A percentile compares a stretch with the other conserved stretches of the same genome.
These are phyloP conservation scores for Rhogogaster chlorosoma DNA, from an alignment of 2,888 invertebrate genomes.

Conservation along the genomic window DNA sequence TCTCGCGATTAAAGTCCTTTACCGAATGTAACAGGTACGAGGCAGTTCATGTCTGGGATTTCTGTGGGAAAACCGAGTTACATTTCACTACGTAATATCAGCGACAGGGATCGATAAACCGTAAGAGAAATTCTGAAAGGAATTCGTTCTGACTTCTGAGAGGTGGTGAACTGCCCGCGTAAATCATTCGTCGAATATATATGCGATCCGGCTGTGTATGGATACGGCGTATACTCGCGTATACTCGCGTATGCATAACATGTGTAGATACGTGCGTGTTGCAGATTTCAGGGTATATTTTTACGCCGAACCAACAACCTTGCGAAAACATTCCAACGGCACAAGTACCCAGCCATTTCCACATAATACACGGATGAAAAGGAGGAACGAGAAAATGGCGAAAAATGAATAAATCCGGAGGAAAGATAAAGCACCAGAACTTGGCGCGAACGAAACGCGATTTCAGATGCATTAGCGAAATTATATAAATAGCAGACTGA, in stretches of 20 bases:
- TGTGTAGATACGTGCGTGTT: background rate
- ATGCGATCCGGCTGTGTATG: background rate
- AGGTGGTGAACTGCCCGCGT: background rate
- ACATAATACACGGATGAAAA: background rate
- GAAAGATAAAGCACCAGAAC: conserved; percentile 2
- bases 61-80: background rate
- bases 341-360: background rate
- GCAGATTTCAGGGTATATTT: background rate
- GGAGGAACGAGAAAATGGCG: background rate
- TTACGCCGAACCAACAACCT: background rate
- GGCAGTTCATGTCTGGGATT: background rate
- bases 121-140: background rate
- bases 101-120: background rate
- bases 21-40: background rate
- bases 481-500: conserved; percentile 7
- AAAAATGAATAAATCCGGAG: too few relatives aligned
- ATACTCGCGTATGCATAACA: too few relatives aligned
- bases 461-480: conserved; percentile 34
- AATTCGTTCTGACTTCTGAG: conserved; percentile 19
- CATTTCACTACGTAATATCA: conserved; percentile 12
- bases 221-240: background rate
- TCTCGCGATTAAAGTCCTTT: background rate
- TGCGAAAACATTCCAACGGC: background rate
- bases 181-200: background rate
- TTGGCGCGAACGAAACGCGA: background rate